Evolutionary conservation across 2,888 invertebrate genomes (phyloP).

Genomic region (Drepana falcataria): DNA sequence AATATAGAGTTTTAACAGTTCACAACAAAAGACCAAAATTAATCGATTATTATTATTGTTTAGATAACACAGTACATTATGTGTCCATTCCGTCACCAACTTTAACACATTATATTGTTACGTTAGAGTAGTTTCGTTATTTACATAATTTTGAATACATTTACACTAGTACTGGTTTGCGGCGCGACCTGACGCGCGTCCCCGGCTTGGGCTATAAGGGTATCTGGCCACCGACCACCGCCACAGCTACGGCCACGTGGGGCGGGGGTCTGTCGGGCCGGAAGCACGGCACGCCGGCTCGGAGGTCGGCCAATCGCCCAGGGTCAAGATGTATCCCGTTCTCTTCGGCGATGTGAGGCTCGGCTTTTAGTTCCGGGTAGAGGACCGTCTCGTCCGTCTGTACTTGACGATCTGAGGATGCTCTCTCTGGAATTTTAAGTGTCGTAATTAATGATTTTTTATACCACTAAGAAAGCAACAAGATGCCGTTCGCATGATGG

Average conservation of each 20-base stretch:
- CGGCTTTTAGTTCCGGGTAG: constrained; percentile 20
- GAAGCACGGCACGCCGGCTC: constrained; percentile 23
- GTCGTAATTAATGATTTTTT: no score
- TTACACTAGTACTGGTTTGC: constrained; percentile 36
- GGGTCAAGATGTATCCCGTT: constrained; percentile 33
- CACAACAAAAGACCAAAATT: no score
- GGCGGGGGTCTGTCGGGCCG: constrained; percentile 14
- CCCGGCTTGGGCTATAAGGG: constrained; percentile 31
- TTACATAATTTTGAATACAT: not conserved
- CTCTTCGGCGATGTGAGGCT: constrained; percentile 7
- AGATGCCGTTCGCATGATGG: not conserved
- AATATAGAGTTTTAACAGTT: no score
- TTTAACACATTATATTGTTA: no score
- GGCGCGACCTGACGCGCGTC: constrained; percentile 13
- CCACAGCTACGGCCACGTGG: constrained; percentile 29
- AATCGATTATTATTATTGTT: no score
- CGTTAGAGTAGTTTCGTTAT: no score
- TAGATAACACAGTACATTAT: no score
- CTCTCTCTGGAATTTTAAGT: constrained; percentile 32
- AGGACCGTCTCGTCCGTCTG: constrained; percentile 53
- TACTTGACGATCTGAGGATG: constrained; percentile 51
- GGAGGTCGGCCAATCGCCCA: constrained; percentile 29
- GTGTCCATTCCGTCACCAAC: no score
- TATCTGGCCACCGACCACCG: constrained; percentile 25
- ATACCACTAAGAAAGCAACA: not conserved